Conservation (phyloP, 2,113 vertebrate genomes). For the Pomatostomus ruficeps region DNA sequence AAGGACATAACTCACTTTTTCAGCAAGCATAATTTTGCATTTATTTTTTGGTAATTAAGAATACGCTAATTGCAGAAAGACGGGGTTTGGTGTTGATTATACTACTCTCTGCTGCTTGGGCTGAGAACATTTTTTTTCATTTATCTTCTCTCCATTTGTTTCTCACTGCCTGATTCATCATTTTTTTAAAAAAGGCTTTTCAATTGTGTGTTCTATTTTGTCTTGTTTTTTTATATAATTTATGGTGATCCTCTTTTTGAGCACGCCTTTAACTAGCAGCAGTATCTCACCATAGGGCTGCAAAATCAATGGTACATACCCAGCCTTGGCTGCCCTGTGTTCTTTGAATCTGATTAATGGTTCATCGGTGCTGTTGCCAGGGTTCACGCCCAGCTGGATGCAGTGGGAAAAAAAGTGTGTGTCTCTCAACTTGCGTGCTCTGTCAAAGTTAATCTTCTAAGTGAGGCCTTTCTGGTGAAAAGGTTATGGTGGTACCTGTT, state of each 20-base stretch:
- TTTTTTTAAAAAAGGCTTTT: neutral
- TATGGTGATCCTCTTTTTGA: neutral
- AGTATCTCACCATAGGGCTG: neutral
- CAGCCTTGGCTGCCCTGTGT: rapidly evolving
- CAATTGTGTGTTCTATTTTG: neutral
- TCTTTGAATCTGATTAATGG: neutral
- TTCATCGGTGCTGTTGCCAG: neutral
- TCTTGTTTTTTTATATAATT: neutral
- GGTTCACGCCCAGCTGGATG: neutral
- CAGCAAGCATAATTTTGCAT: neutral
- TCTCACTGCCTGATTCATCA: neutral
- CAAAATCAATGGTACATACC: neutral
- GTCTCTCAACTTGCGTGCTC: rapidly evolving
- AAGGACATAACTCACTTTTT: neutral
- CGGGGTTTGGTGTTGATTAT: neutral
- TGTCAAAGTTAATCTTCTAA: neutral
- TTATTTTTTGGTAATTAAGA: neutral
- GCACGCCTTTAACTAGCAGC: neutral
- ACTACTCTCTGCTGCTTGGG: neutral
- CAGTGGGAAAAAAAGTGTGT: neutral
- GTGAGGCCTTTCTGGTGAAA: neutral
- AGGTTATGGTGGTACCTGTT: neutral
- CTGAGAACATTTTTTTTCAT: neutral
- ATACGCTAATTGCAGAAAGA: neutral
- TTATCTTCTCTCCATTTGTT: neutral